Percentiles rank a stretch among this genome's conserved stretches.
These are phyloP conservation scores for Ardeotis arabs DNA, from an alignment of 2,113 vertebrate genomes.

Conservation along the genomic window DNA sequence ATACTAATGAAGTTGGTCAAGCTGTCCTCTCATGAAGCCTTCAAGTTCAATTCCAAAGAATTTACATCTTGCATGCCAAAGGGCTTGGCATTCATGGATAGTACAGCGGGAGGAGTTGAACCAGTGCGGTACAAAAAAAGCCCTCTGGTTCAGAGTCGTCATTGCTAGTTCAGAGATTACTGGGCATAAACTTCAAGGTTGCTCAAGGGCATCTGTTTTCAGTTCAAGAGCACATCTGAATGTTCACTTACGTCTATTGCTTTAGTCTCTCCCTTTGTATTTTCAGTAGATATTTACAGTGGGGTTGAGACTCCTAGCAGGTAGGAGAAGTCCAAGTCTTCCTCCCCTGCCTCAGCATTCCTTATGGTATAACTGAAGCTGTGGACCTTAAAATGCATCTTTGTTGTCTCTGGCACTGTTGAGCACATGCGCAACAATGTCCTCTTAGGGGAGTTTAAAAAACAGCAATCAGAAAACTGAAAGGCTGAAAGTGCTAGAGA, in stretches of 20 bases:
- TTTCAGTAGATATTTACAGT: background rate
- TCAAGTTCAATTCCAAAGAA: background rate
- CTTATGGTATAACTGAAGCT: background rate
- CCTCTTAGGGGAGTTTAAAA: background rate
- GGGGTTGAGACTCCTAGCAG: background rate
- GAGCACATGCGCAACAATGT: background rate
- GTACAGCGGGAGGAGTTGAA: background rate
- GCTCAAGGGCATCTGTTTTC: background rate
- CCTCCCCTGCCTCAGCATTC: background rate
- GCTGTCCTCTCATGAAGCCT: slow-evolving; percentile 13
- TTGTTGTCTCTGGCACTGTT: background rate
- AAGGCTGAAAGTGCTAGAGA: background rate
- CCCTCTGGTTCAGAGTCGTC: background rate
- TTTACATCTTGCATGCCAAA: background rate
- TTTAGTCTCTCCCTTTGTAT: background rate
- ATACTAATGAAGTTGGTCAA: slow-evolving; percentile 47
- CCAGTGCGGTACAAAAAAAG: background rate
- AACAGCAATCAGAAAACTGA: background rate
- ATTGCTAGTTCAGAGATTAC: background rate
- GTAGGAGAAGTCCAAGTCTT: background rate
- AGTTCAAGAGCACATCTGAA: background rate
- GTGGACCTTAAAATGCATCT: background rate
- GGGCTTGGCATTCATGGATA: background rate
- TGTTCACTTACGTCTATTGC: background rate
- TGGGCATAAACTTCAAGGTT: background rate